Conservation (phyloP, 2,888 invertebrate genomes). For the Odontocolon sp. region DNA sequence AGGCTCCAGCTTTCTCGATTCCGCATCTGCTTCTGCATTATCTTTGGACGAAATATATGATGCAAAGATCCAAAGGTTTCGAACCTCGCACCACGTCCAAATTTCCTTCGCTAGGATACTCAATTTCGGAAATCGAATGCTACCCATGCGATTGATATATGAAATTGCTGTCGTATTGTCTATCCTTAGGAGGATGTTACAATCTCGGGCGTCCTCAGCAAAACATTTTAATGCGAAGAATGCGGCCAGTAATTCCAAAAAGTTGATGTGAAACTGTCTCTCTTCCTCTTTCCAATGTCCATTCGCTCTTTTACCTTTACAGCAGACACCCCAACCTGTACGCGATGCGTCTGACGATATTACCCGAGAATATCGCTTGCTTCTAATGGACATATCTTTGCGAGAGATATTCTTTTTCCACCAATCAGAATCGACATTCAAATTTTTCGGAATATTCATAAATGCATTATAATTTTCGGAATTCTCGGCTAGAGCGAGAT, state of each 20-base stretch:
- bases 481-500: background rate
- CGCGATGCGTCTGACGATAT: conserved; percentile 48
- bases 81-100: too few relatives aligned
- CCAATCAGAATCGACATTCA: conserved; percentile 32
- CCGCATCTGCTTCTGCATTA: background rate
- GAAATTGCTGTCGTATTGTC: conserved; percentile 52
- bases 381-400: conserved; percentile 25
- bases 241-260: conserved; percentile 15
- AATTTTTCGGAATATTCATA: background rate
- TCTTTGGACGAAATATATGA: too few relatives aligned
- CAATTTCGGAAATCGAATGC: background rate
- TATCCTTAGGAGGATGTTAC: conserved; percentile 49
- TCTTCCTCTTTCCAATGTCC: conserved; percentile 18
- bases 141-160: background rate
- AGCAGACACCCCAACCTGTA: background rate
- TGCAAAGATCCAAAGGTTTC: too few relatives aligned
- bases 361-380: background rate
- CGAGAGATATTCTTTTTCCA: conserved; percentile 21
- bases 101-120: background rate
- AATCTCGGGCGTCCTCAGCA: conserved; percentile 28
- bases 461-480: background rate
- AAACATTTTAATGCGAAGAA: conserved; percentile 52
- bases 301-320: background rate
- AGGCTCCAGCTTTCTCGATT: background rate
- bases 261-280: conserved; percentile 23